Conservation (phyloP, 1,140 invertebrate genomes). For the Portunus trituberculatus region DNA sequence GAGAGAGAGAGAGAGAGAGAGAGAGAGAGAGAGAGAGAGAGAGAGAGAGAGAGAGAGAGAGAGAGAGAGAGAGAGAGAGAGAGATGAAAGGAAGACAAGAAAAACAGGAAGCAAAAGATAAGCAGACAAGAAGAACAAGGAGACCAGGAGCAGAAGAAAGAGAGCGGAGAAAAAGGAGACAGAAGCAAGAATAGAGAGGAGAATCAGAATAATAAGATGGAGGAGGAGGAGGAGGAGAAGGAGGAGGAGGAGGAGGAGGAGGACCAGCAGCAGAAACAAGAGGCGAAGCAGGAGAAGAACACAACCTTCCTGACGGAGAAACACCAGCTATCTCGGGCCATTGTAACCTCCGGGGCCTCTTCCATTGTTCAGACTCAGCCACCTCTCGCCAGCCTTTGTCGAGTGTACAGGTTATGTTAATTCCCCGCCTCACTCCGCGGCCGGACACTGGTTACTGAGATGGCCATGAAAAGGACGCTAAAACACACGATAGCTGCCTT, state of each 20-base stretch:
- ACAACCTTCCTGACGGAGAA: too few species aligned
- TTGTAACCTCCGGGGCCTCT: too few species aligned
- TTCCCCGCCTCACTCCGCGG: neutral
- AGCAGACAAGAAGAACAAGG: neutral
- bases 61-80: slow-evolving; percentile 2
- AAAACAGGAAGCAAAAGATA: neutral
- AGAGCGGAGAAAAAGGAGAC: neutral
- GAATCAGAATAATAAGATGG: neutral
- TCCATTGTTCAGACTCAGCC: neutral
- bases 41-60: slow-evolving; percentile 4
- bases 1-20: neutral
- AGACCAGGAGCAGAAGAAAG: neutral
- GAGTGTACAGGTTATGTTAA: slow-evolving; percentile 42
- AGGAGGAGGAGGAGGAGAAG: neutral
- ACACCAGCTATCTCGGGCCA: too few species aligned
- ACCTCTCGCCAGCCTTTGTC: neutral
- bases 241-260: neutral
- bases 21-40: neutral
- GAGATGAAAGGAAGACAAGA: neutral
- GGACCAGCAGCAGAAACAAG: too few species aligned
- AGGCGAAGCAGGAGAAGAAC: too few species aligned
- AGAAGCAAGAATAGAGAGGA: neutral
- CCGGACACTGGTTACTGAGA: slow-evolving; percentile 10
- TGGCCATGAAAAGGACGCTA: slow-evolving; percentile 26
- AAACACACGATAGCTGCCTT: neutral